Evolutionary conservation across 2,797 vertebrate genomes (phyloP).

Genomic region (Remorina albescens): DNA sequence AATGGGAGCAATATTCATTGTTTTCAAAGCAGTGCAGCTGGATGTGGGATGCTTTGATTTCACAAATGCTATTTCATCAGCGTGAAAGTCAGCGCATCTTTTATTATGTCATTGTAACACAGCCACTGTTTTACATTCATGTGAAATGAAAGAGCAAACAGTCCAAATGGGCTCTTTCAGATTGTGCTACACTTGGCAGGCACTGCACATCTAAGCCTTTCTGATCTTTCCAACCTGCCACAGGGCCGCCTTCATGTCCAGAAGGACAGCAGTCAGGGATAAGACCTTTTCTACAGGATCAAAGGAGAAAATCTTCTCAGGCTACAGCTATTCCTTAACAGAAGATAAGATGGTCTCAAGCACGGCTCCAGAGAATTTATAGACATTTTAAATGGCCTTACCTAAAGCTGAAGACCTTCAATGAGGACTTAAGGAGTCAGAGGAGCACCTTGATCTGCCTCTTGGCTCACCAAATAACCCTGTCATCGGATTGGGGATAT

Average conservation of each 20-base stretch:
- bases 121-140: constrained; percentile 14
- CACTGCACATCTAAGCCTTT: constrained; percentile 61
- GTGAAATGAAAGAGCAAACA: constrained; percentile 17
- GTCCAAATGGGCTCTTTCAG: constrained; percentile 28
- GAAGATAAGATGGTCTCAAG: constrained; percentile 76
- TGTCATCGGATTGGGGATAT: constrained; percentile 72
- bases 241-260: constrained; percentile 55
- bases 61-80: constrained; percentile 8
- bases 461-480: constrained; percentile 75
- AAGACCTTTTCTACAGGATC: constrained; percentile 79
- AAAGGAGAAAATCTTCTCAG: constrained; percentile 77
- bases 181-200: constrained; percentile 46
- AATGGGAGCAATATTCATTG: constrained; percentile 2
- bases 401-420: constrained; percentile 66
- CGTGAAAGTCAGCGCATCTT: background rate
- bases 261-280: constrained; percentile 65
- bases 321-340: constrained; percentile 64
- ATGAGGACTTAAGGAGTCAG: constrained; percentile 67
- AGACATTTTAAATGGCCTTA: constrained; percentile 79
- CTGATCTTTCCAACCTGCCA: constrained; percentile 71
- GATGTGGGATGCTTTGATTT: background rate
- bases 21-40: background rate
- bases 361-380: constrained; percentile 74
- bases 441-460: constrained; percentile 73
- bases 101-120: background rate